Base-by-base conservation (phyloP, 2,888 invertebrate species). In the Diarsia mendica region DNA sequence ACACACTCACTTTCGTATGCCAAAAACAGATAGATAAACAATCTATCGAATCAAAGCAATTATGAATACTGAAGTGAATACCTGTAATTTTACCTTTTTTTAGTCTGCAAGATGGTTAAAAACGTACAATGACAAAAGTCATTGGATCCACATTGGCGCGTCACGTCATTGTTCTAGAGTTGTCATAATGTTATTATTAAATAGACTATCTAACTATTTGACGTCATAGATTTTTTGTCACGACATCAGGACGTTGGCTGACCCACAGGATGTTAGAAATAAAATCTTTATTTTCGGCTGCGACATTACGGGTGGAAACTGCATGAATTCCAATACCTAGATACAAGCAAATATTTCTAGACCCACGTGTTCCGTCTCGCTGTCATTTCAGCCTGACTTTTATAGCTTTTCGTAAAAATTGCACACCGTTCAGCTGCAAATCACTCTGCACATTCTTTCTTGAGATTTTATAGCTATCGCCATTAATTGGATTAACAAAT, bases 401-500 rank as follows among this genome's bases (percentile, higher is more conserved):
- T 68, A 82, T 72, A 67, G 82, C 39, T 82, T 60, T 69, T 82
- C 55, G 20, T 72, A 82, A 82, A 75, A 75, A 85, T 77, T 65
- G 72, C 78, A 72, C 82, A 72, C 61, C 46, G 60, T 66, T 64
- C 33, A 33, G 74, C 67, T 61, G 78, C 85, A 85, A 83, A 83
- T 85, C 78, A 85, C 78, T 78, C 53, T 9, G 11, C 58, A 51
- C 69, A 83, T 83, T 70, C 69, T 78, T 81, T 48, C 51, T 13
- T 28, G 49, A 67, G 63, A 46, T 84, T 80, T 81, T 84, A 84
- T 80, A 55, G 67, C 69, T 10, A 70, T 75, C 33, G 58, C 58
- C 72, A 84, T 82, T 72, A 68, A 72, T 84, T 82, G 46, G 70
- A 68, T 84, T n/a, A 58, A 55, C 60, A 80, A 80, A 66, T 81